Percentiles rank a stretch among this genome's conserved stretches.
phyloP scores from a whole-genome alignment of 2,113 vertebrate genomes.

The Tapirus terrestris region DNA sequence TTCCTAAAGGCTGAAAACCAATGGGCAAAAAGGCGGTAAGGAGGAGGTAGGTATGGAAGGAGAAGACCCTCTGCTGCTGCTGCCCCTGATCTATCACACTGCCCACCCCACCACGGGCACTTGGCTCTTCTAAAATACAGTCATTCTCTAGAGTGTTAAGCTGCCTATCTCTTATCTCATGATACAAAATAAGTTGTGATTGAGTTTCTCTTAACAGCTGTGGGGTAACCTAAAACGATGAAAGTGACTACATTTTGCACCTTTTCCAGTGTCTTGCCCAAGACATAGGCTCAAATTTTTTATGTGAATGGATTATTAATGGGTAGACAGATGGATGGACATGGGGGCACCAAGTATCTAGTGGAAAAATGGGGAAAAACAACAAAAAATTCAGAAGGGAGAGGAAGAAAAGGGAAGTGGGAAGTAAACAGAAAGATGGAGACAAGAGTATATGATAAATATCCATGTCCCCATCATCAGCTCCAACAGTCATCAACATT shows the following conservation, averaged over 20 bases:
- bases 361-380: not conserved
- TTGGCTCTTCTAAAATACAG: not conserved
- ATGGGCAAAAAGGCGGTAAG: not conserved
- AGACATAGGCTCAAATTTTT: not conserved
- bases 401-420: not conserved
- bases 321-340: not conserved
- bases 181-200: not conserved
- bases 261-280: not conserved
- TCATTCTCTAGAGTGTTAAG: not conserved
- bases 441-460: not conserved
- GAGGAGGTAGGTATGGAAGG: not conserved
- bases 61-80: not conserved
- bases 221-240: not conserved
- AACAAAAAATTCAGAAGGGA: not conserved
- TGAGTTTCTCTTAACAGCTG: not conserved
- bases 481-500: not conserved
- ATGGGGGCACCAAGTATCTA: too few species aligned
- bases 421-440: not conserved
- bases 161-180: not conserved
- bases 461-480: fast-evolving
- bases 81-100: too few species aligned
- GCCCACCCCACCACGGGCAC: too few species aligned
- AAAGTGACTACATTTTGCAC: not conserved
- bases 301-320: not conserved
- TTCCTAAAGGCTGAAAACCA: not conserved